These are phyloP conservation scores for Pasiphila rectangulata DNA, from an alignment of 2,888 invertebrate species.

Conservation along the genomic window DNA sequence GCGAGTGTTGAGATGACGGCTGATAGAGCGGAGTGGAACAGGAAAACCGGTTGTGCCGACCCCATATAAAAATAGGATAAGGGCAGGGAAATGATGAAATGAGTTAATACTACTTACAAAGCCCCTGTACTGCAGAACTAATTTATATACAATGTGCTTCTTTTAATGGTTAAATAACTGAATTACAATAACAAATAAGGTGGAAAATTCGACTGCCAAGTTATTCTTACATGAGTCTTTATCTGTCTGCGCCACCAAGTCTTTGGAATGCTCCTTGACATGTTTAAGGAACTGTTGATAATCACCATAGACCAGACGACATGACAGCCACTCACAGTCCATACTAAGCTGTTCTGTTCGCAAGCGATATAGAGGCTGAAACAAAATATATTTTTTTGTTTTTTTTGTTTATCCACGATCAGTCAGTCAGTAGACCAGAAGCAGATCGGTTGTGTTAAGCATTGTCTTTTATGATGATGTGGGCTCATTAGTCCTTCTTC, in stretches of 20 bases:
- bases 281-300: conserved; percentile 80
- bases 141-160: too few relatives aligned
- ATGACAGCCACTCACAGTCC: conserved; percentile 83
- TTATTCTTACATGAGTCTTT: conserved; percentile 38
- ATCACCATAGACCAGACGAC: conserved; percentile 56
- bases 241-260: conserved; percentile 56
- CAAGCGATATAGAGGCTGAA: conserved; percentile 53
- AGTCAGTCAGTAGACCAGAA: too few relatives aligned
- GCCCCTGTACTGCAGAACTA: too few relatives aligned
- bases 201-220: too few relatives aligned
- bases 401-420: neutral
- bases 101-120: too few relatives aligned
- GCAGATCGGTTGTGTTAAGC: neutral
- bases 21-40: too few relatives aligned
- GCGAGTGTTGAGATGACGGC: too few relatives aligned
- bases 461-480: neutral
- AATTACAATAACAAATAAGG: neutral
- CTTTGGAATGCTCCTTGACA: conserved; percentile 74
- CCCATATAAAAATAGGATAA: too few relatives aligned
- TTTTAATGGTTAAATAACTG: neutral
- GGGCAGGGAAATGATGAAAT: too few relatives aligned
- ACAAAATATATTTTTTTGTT: neutral
- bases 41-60: too few relatives aligned
- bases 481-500: too few relatives aligned
- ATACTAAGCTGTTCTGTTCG: conserved; percentile 49